Percentiles rank a stretch among this genome's conserved stretches.
These are phyloP conservation scores for Sitodiplosis mosellana DNA, from an alignment of 1,140 invertebrate species.

Conservation along the genomic window DNA sequence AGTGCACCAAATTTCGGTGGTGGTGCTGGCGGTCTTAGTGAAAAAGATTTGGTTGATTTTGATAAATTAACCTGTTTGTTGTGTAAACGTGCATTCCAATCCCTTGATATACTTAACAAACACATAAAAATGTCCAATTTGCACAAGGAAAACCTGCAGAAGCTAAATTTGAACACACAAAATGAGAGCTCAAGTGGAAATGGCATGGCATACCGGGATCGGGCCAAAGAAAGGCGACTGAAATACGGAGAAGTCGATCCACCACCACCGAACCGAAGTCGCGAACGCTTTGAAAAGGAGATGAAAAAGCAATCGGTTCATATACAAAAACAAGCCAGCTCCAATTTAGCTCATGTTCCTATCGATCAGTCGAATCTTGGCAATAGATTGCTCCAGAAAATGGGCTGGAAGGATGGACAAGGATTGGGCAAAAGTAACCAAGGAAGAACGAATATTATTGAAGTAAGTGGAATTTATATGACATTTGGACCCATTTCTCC, in stretches of 20 bases:
- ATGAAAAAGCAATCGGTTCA: slow-evolving; percentile 13
- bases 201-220: slow-evolving; percentile 56
- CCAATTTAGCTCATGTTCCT: slow-evolving; percentile 17
- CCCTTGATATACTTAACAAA: slow-evolving; percentile 69
- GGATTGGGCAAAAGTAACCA: slow-evolving; percentile 85
- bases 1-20: slow-evolving; percentile 17
- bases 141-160: slow-evolving; percentile 83
- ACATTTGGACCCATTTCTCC: too few relatives aligned
- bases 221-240: slow-evolving; percentile 84
- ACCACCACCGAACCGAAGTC: slow-evolving; percentile 49
- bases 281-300: slow-evolving; percentile 43
- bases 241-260: slow-evolving; percentile 84
- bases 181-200: neutral
- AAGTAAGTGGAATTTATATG: slow-evolving; percentile 30
- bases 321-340: slow-evolving; percentile 18
- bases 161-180: slow-evolving; percentile 18
- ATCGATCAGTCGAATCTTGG: slow-evolving; percentile 81
- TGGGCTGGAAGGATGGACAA: slow-evolving; percentile 96
- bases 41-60: slow-evolving; percentile 58
- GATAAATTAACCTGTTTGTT: slow-evolving; percentile 81
- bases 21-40: slow-evolving; percentile 33
- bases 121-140: slow-evolving; percentile 88
- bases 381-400: slow-evolving; percentile 87
- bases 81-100: slow-evolving; percentile 89
- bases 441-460: slow-evolving; percentile 81